Evolutionary conservation across 2,113 vertebrate species (phyloP).

Genomic region (Nothocercus julius): DNA sequence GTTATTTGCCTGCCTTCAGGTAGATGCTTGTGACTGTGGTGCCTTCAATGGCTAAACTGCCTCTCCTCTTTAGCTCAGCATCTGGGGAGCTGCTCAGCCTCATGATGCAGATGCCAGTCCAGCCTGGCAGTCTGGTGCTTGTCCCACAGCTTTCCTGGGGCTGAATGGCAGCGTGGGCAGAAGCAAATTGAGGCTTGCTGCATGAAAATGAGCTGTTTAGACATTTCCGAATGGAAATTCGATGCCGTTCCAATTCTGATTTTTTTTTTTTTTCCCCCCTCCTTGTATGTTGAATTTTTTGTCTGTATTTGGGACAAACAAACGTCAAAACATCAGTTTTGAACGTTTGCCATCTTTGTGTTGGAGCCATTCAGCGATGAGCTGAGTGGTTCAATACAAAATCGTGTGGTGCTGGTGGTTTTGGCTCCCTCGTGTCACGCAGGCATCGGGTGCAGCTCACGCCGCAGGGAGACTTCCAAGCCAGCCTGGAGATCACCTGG

Average conservation of each 20-base stretch:
- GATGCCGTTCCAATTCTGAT: background rate
- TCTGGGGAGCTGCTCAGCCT: background rate
- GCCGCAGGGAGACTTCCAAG: background rate
- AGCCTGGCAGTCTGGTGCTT: background rate
- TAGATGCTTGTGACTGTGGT: background rate
- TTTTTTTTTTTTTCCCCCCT: fast-evolving
- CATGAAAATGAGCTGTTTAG: background rate
- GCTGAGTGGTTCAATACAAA: background rate
- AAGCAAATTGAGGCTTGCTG: background rate
- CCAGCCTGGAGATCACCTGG: background rate
- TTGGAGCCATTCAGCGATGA: fast-evolving
- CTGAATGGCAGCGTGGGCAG: background rate
- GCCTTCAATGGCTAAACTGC: background rate
- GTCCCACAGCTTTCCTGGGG: background rate
- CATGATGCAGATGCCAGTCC: background rate
- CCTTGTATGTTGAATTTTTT: background rate
- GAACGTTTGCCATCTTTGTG: background rate
- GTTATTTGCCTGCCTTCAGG: background rate
- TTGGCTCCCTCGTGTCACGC: background rate
- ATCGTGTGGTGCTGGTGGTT: background rate
- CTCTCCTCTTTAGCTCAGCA: background rate
- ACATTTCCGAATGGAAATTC: background rate
- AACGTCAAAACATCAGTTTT: background rate
- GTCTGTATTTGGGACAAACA: background rate
- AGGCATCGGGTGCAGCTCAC: fast-evolving